Base-by-base conservation (phyloP, 2,113 vertebrate species). In the Marcusenius ussheri region DNA sequence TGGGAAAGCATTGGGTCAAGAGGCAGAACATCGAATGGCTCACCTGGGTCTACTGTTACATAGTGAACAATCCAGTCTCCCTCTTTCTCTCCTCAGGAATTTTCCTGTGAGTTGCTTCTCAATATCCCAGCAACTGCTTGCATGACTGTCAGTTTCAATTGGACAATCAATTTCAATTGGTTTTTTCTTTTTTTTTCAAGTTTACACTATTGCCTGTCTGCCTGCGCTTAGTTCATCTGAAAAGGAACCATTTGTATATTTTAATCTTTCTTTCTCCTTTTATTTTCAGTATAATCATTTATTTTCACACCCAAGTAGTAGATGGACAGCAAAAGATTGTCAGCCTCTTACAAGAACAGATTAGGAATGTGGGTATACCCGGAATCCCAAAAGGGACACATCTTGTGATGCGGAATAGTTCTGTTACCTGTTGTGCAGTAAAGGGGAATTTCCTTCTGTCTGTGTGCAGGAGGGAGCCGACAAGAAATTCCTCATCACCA, bases 261-360 rank as follows among this genome's bases (percentile, higher is more conserved):
- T 15, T 80, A 6, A 70, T 47, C 50, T 24, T 89, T 62, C 13
- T 45, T 0, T 0, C 31, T 88, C 77, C 86, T 83, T 90, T 45
- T 89, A 45, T 91, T 90, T 89, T 86, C 94, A 98, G 98, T 91
- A 96, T 96, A 0, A 89, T 96, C 56, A 97, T 97, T 95, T 99
- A 99, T 94, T 96, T 98, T 94, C 96, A 97, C 92, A 96, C 96
- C 91, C 97, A 99, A 93, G 96, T 99, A 93, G 96, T 99, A 13
- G 96, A 96, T 50, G 98, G 97, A 51, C 97, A 96, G 89, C 95
- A 92, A 90, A 97, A 95, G 94, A 95, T 99, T 91, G 98, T 99
- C 90, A 27, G 2, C 62, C 94, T 98, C 66, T 95, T 99, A 53
- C 95, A 96, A 94, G 97, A 97, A 88, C 97, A 98, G 93, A 98